Conservation (phyloP, 1,140 invertebrate genomes). For the Pomacea maculata region DNA sequence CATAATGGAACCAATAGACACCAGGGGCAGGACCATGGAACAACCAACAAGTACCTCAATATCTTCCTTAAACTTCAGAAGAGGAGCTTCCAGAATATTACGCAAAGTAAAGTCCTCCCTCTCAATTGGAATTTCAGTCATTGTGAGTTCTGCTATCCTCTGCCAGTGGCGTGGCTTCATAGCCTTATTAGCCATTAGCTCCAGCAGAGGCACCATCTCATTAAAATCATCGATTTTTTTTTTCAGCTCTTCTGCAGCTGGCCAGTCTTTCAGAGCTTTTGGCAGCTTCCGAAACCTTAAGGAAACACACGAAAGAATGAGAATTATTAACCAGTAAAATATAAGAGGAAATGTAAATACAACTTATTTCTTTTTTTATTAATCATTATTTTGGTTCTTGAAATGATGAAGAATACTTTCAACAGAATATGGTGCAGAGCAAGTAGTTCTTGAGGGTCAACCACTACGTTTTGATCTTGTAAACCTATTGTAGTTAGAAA, state of each 20-base stretch:
- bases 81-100: constrained; percentile 92
- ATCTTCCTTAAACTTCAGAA: constrained; percentile 93
- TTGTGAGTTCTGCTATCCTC: constrained; percentile 91
- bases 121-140: neutral
- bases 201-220: constrained; percentile 92
- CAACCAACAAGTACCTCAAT: constrained; percentile 79
- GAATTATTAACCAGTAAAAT: neutral
- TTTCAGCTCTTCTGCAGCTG: constrained; percentile 92
- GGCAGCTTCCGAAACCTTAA: constrained; percentile 77
- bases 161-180: constrained; percentile 98
- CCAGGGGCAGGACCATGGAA: no score
- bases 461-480: neutral
- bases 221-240: constrained; percentile 98
- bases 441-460: neutral
- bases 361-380: no score
- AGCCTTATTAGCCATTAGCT: constrained; percentile 96
- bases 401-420: neutral
- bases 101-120: constrained; percentile 90
- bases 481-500: neutral
- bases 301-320: constrained; percentile 8
- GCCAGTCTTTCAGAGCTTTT: constrained; percentile 96
- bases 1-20: no score
- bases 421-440: neutral
- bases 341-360: no score
- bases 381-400: neutral